phyloP scores from a whole-genome alignment of 2,113 vertebrate species.

The Diphyllodes magnificus region DNA sequence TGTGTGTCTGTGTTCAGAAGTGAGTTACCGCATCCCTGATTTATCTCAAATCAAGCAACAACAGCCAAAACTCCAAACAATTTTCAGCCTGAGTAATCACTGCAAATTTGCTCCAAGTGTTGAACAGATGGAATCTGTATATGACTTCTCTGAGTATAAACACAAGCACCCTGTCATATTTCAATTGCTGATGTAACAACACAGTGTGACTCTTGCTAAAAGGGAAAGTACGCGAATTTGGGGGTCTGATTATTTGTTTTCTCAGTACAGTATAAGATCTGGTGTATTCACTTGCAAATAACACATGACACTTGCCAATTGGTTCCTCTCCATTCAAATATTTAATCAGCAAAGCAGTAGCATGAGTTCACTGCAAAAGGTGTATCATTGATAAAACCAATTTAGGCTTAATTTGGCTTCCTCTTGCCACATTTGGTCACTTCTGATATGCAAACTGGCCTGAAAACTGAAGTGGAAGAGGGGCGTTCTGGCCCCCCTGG shows the following conservation, averaged over 20 bases:
- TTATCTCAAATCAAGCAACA: slow-evolving; percentile 37
- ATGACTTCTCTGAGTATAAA: slow-evolving; percentile 42
- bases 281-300: neutral
- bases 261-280: neutral
- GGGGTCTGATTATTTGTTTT: slow-evolving; percentile 43
- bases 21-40: neutral
- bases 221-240: slow-evolving; percentile 24
- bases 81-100: slow-evolving; percentile 56
- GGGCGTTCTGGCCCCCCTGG: neutral
- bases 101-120: slow-evolving; percentile 53
- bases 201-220: neutral
- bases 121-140: slow-evolving; percentile 59
- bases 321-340: neutral
- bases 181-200: slow-evolving; percentile 46
- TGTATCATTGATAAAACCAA: neutral
- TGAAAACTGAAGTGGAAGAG: neutral
- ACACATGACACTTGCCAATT: neutral
- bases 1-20: neutral
- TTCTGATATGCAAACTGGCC: neutral
- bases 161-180: slow-evolving; percentile 14
- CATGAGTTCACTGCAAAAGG: neutral
- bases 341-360: neutral
- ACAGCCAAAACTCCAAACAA: slow-evolving; percentile 54
- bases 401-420: neutral
- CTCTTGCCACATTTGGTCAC: neutral